phyloP scores from a whole-genome alignment of 2,888 invertebrate genomes.

The Eristalinus aeneus region DNA sequence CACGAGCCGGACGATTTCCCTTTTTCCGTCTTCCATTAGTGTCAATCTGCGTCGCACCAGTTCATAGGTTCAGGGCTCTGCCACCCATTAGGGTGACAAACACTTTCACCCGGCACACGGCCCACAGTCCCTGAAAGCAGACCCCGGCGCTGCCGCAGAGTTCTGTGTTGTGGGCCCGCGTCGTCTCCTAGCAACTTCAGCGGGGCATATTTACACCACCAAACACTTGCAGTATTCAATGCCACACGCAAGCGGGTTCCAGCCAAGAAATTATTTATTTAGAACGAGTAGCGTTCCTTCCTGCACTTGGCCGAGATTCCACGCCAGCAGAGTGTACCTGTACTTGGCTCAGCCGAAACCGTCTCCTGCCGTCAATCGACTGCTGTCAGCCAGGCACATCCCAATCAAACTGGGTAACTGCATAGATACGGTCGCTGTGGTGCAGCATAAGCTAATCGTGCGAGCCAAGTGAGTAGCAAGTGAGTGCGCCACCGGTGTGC shows the following conservation, averaged over 20 bases:
- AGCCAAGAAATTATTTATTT: slow-evolving; percentile 30
- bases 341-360: neutral
- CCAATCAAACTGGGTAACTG: slow-evolving; percentile 84
- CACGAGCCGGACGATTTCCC: slow-evolving; percentile 1
- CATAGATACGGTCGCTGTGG: slow-evolving; percentile 83
- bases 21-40: neutral
- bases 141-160: slow-evolving; percentile 8
- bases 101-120: slow-evolving; percentile 34
- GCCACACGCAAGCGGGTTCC: slow-evolving; percentile 43
- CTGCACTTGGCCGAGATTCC: slow-evolving; percentile 55
- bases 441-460: slow-evolving; percentile 80
- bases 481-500: slow-evolving; percentile 25
- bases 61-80: slow-evolving; percentile 4
- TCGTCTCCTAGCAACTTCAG: slow-evolving; percentile 49
- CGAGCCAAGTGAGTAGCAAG: slow-evolving; percentile 78
- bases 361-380: slow-evolving; percentile 47
- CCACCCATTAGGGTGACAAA: slow-evolving; percentile 41
- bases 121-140: neutral
- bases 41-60: slow-evolving; percentile 31
- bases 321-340: slow-evolving; percentile 26
- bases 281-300: slow-evolving; percentile 11
- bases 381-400: slow-evolving; percentile 51
- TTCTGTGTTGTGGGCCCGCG: slow-evolving; percentile 31
- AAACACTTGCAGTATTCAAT: slow-evolving; percentile 43
- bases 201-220: slow-evolving; percentile 40